Evolutionary conservation across 2,797 vertebrate genomes (phyloP), one percentile per base, ranked within the genome.

Genomic region (Pitangus sulphuratus): DNA sequence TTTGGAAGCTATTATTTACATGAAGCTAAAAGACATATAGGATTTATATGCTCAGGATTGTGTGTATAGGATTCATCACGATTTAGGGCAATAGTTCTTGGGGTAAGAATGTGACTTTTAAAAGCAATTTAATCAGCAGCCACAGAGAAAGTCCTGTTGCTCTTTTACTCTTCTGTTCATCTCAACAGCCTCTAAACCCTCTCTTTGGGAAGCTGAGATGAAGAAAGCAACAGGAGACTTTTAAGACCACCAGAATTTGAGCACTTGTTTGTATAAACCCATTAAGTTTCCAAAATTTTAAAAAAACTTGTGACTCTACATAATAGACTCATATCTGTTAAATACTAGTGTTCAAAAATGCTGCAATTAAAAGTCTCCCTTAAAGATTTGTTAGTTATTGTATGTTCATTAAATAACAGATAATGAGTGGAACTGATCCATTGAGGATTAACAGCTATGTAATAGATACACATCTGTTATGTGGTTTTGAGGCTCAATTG

Each of bases 381-480:
- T 91, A 53, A 86, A 91, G 84, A 93, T 97, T 95, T 93, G 8
- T 83, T 95, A 80, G 83, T 96, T 96, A 95, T 94, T 97, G 45
- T 88, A 83, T 92, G 45, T 91, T 97, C 95, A 91, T 96, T 95
- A 95, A 97, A 85, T 96, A 83, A 69, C 93, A 95, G 85, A 68
- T 87, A 83, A 96, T 97, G 77, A 93, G 84, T 86, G 79, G 87
- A 93, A 47, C 90, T 64, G 40, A 90, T 61, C 81, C 61, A 12
- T 42, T 68, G 87, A 94, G 93, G 89, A 97, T 97, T 90, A 97
- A 37, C 35, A 90, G 70, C 75, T 88, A 81, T 86, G 51, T 94
- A 92, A 96, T 64, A 94, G 62, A 96, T 97, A 91, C 64, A 39
- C 89, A 95, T 96, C 94, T 96, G 93, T 79, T 93, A 33, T 25